Evolutionary conservation across 2,888 invertebrate species (phyloP), one percentile per base, ranked within the genome.

Genomic region (Drosophila austrosaltans): DNA sequence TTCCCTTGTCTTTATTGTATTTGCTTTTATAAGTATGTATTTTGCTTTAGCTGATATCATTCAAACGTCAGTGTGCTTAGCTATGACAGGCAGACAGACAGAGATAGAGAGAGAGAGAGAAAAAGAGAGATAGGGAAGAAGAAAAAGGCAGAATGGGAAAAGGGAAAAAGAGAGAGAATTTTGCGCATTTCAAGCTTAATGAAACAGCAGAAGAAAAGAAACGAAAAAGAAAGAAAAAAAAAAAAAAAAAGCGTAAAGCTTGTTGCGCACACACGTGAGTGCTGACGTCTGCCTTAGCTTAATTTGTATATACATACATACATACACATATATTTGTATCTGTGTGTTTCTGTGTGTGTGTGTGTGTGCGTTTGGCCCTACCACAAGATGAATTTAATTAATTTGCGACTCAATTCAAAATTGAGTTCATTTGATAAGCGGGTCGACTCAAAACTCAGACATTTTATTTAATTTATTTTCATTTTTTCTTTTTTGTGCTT

Each of bases 231-330:
- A 53, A 40, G 28, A 67, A 40, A 68, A 63, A 56, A 69, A 63
- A 69, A 63, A 62, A 62, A 62, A 76, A 81, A 75, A 65, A 63
- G 63, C 67, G 61, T 64, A 77, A 81, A 78, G 81, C 75, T 78
- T 75, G 75, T 40, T 36, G 54, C 53, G 66, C 75, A 80, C 75
- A 80, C 78, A 79, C 80, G 78, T 77, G 78, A 78, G 78, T 74
- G 39, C 60, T 73, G 73, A 73, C 66, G 75, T 66, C 60, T 40
- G 32, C 48, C 30, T 25, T 28, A 12, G 53, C 36, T 54, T 22
- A 44, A 62, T 58, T 66, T 54, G 64, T 20, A 53, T 28, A 28
- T 2, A 20, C 22, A 7, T 6, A 28, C 1, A 12, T 30, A 42
- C 1, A 10, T 32, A 32, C 12, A 56, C 8, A 56, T 20, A 32